A percentile compares a stretch with the other conserved stretches of the same genome.
Evolutionary conservation across 2,113 vertebrate species (phyloP).

Genomic region (Aspidoscelis tigris): DNA sequence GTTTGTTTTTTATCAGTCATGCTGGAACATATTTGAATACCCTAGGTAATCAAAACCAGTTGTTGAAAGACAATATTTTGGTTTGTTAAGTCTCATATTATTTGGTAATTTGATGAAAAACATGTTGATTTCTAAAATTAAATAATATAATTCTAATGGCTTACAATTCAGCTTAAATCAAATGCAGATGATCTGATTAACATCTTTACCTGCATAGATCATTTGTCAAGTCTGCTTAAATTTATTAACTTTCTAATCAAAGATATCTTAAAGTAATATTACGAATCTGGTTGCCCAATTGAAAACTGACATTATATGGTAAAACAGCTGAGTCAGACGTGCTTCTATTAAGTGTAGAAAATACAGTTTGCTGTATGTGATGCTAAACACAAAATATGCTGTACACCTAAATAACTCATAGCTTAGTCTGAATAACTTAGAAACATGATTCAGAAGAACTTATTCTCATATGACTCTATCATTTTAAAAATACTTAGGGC

Average conservation of each 20-base stretch:
- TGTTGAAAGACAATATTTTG: slow-evolving; percentile 40
- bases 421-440: too few relatives aligned
- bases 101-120: slow-evolving; percentile 25
- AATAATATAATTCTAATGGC: slow-evolving; percentile 10
- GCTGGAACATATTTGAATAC: slow-evolving; percentile 38
- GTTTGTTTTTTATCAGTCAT: slow-evolving; percentile 39
- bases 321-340: not conserved
- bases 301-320: not conserved
- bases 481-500: too few relatives aligned
- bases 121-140: not conserved
- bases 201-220: slow-evolving; percentile 1
- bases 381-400: not conserved
- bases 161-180: slow-evolving; percentile 13
- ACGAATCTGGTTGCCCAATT: not conserved
- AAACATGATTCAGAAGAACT: too few relatives aligned
- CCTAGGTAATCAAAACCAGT: slow-evolving; percentile 49
- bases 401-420: too few relatives aligned
- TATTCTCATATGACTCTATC: too few relatives aligned
- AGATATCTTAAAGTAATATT: not conserved
- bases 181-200: not conserved
- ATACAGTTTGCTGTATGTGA: not conserved
- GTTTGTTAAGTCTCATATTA: slow-evolving; percentile 35
- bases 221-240: not conserved
- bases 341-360: not conserved
- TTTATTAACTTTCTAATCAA: not conserved